These are phyloP conservation scores for Nomada ferruginata DNA, from an alignment of 2,888 invertebrate genomes.

Conservation along the genomic window DNA sequence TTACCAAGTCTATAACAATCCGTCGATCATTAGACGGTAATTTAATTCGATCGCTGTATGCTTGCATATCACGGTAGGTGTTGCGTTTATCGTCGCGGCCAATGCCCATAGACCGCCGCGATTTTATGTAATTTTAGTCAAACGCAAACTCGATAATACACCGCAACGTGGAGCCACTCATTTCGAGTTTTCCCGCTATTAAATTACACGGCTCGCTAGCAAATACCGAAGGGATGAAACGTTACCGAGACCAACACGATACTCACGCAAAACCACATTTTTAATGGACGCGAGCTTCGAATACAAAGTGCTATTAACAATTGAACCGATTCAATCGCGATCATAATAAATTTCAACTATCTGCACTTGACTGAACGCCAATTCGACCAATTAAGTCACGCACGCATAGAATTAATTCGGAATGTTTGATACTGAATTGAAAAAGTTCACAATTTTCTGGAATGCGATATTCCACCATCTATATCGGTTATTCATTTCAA, in stretches of 20 bases:
- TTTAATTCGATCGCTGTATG: conserved; percentile 49
- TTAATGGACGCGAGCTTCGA: not conserved
- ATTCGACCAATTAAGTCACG: too few relatives aligned
- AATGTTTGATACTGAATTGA: too few relatives aligned
- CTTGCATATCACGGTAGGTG: conserved; percentile 45
- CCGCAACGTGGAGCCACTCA: conserved; percentile 34
- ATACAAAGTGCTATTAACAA: not conserved
- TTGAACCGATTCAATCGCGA: too few relatives aligned
- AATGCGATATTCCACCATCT: too few relatives aligned
- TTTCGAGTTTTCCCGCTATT: conserved; percentile 41
- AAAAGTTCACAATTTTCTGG: too few relatives aligned
- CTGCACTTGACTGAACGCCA: too few relatives aligned
- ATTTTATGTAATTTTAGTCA: conserved; percentile 51
- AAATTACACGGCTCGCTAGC: conserved; percentile 34
- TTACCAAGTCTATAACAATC: conserved; percentile 43
- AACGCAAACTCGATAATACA: conserved; percentile 56
- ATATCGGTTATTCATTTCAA: too few relatives aligned
- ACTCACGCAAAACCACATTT: not conserved
- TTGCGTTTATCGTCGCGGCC: conserved; percentile 46
- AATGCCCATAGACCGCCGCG: conserved; percentile 18
- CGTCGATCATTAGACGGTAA: conserved; percentile 47
- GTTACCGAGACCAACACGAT: not conserved
- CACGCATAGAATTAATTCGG: too few relatives aligned
- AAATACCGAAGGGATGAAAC: conserved; percentile 7
- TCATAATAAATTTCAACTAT: too few relatives aligned